Base-by-base conservation (phyloP, 92 coral and sea anemone species). In the Paragorgia papillata region DNA sequence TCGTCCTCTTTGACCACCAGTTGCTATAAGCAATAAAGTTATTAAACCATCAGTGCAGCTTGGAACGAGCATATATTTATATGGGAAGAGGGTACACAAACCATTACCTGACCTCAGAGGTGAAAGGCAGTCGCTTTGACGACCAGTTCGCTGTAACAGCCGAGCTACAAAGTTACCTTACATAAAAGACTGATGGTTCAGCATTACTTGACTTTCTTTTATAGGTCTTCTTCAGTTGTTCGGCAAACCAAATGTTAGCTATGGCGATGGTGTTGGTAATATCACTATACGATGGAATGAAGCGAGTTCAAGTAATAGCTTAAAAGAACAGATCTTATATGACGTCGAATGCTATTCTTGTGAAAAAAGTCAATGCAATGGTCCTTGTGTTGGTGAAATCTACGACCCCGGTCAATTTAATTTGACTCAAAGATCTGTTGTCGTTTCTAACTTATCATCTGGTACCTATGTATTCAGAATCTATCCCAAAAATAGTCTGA, bases 401-500 rank as follows among this genome's bases (percentile, higher is more conserved):
- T 71, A 53, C 78, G 0, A 18, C 1, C 78, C 78, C 1, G 18
- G 30, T 6, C 62, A 56, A 32, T 12, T 35, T 31, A 31, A 54
- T 27, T 19, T 71, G 64, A 54, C 63, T 54, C 29, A 53, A 13
- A 20, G 17, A 29, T 20, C 30, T 33, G 78, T 71, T 10, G 78
- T 49, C 0, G 33, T 71, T 53, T 71, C 78, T 15, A 71, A 71
- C 51, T 44, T 71, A 3, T 28, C 29, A 20, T 43, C 64, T 32
- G 65, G 51, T 1, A 30, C 0, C 32, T 71, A 71, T 37, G 7
- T 14, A 17, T 53, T 71, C 17, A 17, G 64, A 30, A 32, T 71
- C 0, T 71, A 71, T 20, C 78, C 78, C 0, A 71, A 71, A 41
- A 71, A 57, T 3, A 54, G 25, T 19, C 26, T 71, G 1, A 71